These are phyloP conservation scores for Chiloscyllium punctatum DNA, from an alignment of 2,797 vertebrate species.

Conservation along the genomic window DNA sequence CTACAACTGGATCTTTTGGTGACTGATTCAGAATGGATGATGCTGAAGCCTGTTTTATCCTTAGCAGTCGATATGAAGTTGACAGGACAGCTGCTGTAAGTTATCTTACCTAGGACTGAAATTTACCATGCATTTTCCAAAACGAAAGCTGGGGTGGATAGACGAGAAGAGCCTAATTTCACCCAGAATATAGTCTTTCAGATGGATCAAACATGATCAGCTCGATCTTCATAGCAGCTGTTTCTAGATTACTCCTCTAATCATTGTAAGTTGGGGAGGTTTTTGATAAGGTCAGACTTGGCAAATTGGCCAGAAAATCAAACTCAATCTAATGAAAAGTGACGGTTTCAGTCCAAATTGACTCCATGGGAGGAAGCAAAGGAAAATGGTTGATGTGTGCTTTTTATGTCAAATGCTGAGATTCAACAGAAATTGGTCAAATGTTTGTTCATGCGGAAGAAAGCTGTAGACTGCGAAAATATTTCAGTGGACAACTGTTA, in stretches of 20 bases:
- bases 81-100: slow-evolving; percentile 72
- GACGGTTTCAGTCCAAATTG: neutral
- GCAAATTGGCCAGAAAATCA: neutral
- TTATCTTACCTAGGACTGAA: slow-evolving; percentile 40
- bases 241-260: too few relatives aligned
- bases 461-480: neutral
- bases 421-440: neutral
- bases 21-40: slow-evolving; percentile 62
- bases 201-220: neutral
- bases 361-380: neutral
- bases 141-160: neutral
- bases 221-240: too few relatives aligned
- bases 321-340: neutral
- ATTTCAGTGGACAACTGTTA: neutral
- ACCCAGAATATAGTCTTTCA: neutral
- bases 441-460: neutral
- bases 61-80: slow-evolving; percentile 69
- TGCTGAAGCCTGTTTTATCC: slow-evolving; percentile 70
- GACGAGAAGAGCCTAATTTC: neutral
- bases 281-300: neutral
- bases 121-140: neutral
- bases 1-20: neutral
- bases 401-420: neutral
- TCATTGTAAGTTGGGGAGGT: neutral
- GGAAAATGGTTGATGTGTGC: neutral